Percentiles rank a stretch among this genome's conserved stretches.
Evolutionary conservation across 2,888 invertebrate species (phyloP).

Genomic region (Sphaerophoria taeniata): DNA sequence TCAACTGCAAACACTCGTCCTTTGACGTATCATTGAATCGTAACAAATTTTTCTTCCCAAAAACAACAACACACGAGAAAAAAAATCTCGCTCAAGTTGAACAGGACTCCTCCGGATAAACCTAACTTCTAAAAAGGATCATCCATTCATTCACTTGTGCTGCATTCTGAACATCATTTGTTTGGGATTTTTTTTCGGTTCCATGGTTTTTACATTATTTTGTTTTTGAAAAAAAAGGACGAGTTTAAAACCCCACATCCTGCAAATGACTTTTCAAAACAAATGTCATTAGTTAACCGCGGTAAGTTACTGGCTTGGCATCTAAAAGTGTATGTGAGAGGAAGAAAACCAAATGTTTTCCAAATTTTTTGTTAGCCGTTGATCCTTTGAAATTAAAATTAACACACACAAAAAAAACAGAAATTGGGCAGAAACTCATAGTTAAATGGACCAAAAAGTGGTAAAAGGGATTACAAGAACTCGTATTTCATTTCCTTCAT

Average conservation of each 20-base stretch:
- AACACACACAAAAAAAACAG: slow-evolving; percentile 17
- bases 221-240: slow-evolving; percentile 22
- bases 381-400: slow-evolving; percentile 30
- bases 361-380: slow-evolving; percentile 43
- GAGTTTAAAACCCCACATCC: slow-evolving; percentile 47
- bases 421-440: slow-evolving; percentile 31
- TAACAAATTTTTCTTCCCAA: slow-evolving; percentile 3
- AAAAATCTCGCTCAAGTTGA: slow-evolving; percentile 19
- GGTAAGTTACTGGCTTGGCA: slow-evolving; percentile 33
- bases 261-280: slow-evolving; percentile 71
- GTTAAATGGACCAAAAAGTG: slow-evolving; percentile 34
- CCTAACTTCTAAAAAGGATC: slow-evolving; percentile 45
- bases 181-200: slow-evolving; percentile 33
- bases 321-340: not conserved
- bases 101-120: no score
- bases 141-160: slow-evolving; percentile 59
- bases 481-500: not conserved
- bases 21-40: slow-evolving; percentile 51
- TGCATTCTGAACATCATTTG: slow-evolving; percentile 65
- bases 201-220: not conserved
- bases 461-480: slow-evolving; percentile 2
- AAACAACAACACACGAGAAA: slow-evolving; percentile 3
- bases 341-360: slow-evolving; percentile 9
- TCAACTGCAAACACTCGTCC: slow-evolving; percentile 28
- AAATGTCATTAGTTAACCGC: slow-evolving; percentile 70